Evolutionary conservation across 2,797 vertebrate genomes (phyloP).

Genomic region (Trachurus trachurus): DNA sequence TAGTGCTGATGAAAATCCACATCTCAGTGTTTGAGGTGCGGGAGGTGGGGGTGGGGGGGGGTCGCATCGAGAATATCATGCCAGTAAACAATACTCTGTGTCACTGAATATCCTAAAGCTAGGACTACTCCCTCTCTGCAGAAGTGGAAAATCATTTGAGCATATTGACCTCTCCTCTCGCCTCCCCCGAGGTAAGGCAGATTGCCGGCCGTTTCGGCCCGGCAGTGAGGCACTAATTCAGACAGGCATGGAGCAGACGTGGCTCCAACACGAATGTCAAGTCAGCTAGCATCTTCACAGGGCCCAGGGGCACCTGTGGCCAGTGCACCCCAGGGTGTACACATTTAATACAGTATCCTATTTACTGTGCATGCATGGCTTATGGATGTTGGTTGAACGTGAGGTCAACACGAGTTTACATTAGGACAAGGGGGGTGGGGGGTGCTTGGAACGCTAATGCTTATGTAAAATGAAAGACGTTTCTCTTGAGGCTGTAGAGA

Average conservation of each 20-base stretch:
- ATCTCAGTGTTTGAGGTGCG: constrained; percentile 50
- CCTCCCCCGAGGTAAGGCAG: constrained; percentile 47
- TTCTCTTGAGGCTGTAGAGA: constrained; percentile 5
- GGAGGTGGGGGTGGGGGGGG: not conserved
- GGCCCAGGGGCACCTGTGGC: constrained; percentile 54
- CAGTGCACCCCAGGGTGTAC: constrained; percentile 34
- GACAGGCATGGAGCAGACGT: constrained; percentile 60
- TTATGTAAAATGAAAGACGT: constrained; percentile 25
- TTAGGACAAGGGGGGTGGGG: not conserved
- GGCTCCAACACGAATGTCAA: constrained; percentile 60
- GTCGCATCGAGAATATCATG: constrained; percentile 61
- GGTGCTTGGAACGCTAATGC: not conserved
- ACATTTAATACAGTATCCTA: constrained; percentile 29
- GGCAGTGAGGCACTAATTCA: constrained; percentile 54
- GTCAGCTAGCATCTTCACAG: constrained; percentile 49
- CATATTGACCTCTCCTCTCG: constrained; percentile 56
- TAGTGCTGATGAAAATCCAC: constrained; percentile 24
- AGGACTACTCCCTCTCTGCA: constrained; percentile 34
- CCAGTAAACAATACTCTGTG: constrained; percentile 47
- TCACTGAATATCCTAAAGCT: constrained; percentile 65
- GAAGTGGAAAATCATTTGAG: constrained; percentile 60
- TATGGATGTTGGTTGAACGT: constrained; percentile 22
- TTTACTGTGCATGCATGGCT: constrained; percentile 12
- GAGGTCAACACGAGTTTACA: constrained; percentile 41
- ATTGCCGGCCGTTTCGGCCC: constrained; percentile 24